Evolutionary conservation across 1,140 invertebrate species (phyloP).

Genomic region (Aphis gossypii): DNA sequence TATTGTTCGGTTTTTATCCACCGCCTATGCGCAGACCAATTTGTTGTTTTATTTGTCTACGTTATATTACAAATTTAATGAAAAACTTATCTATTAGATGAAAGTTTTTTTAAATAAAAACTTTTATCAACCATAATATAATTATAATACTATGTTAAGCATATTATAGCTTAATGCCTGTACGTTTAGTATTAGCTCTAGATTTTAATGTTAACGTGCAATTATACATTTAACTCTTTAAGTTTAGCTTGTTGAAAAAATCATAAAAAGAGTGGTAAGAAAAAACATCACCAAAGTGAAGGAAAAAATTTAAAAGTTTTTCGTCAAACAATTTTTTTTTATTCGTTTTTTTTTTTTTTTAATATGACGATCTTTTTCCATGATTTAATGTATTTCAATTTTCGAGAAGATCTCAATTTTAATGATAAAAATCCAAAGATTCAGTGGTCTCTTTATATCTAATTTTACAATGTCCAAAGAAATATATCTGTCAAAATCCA

Average conservation of each 20-base stretch:
- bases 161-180: constrained; percentile 15
- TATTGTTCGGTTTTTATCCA: constrained; percentile 54
- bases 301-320: constrained; percentile 3
- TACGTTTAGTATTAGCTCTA: constrained; percentile 48
- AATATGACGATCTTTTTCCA: constrained; percentile 11
- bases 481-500: constrained; percentile 27
- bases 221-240: constrained; percentile 55
- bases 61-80: not conserved
- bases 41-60: constrained; percentile 40
- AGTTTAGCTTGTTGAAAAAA: constrained; percentile 44
- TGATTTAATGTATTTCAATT: constrained; percentile 9
- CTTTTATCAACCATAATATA: constrained; percentile 10
- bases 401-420: constrained; percentile 56
- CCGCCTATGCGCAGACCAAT: constrained; percentile 7
- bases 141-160: constrained; percentile 33
- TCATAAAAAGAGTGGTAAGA: not conserved
- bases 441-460: constrained; percentile 50
- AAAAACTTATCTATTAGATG: not conserved
- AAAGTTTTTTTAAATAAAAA: too few relatives aligned
- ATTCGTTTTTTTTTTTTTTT: constrained; percentile 25
- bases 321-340: constrained; percentile 23
- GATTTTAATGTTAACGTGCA: constrained; percentile 53
- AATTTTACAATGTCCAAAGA: constrained; percentile 50
- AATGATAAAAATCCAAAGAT: constrained; percentile 55
- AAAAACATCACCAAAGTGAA: constrained; percentile 7